phyloP scores from a whole-genome alignment of 1,140 invertebrate genomes.

The Pollicipes pollicipes region DNA sequence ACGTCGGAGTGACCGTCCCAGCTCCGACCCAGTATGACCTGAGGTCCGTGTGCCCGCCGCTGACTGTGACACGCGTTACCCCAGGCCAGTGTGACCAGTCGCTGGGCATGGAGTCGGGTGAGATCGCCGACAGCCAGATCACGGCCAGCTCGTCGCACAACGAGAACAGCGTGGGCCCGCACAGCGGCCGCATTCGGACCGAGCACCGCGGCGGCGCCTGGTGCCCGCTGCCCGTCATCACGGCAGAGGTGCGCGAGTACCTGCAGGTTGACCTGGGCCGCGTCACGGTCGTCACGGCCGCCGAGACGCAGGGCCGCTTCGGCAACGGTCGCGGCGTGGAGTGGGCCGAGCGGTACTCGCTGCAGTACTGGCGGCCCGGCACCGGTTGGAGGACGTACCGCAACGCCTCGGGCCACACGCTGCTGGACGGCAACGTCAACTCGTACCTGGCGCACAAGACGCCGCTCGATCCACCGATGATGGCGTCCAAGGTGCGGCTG shows the following conservation, averaged over 20 bases:
- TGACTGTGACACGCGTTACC: no score
- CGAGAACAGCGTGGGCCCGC: slow-evolving; percentile 70
- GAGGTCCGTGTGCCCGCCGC: no score
- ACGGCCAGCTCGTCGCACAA: slow-evolving; percentile 77
- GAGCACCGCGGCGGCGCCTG: slow-evolving; percentile 85
- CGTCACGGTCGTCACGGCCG: slow-evolving; percentile 62
- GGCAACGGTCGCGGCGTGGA: slow-evolving; percentile 82
- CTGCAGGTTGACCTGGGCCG: slow-evolving; percentile 63
- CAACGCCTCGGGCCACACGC: no score
- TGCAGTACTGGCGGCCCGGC: slow-evolving; percentile 64
- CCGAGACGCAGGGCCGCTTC: slow-evolving; percentile 81
- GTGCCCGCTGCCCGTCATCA: slow-evolving; percentile 63
- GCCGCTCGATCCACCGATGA: slow-evolving; percentile 53
- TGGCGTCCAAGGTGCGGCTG: slow-evolving; percentile 57
- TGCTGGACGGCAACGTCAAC: slow-evolving; percentile 53
- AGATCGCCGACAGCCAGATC: slow-evolving; percentile 66
- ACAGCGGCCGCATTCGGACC: slow-evolving; percentile 54
- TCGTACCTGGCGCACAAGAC: slow-evolving; percentile 59
- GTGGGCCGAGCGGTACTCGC: slow-evolving; percentile 60
- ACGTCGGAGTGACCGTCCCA: no score
- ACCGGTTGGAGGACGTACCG: slow-evolving; percentile 20
- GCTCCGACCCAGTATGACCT: no score
- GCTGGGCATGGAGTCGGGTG: slow-evolving; percentile 76
- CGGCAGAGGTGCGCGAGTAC: slow-evolving; percentile 31
- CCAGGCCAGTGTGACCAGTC: no score